Base-by-base conservation (phyloP, 2,797 vertebrate species). In the Philypnodon macrostomus region DNA sequence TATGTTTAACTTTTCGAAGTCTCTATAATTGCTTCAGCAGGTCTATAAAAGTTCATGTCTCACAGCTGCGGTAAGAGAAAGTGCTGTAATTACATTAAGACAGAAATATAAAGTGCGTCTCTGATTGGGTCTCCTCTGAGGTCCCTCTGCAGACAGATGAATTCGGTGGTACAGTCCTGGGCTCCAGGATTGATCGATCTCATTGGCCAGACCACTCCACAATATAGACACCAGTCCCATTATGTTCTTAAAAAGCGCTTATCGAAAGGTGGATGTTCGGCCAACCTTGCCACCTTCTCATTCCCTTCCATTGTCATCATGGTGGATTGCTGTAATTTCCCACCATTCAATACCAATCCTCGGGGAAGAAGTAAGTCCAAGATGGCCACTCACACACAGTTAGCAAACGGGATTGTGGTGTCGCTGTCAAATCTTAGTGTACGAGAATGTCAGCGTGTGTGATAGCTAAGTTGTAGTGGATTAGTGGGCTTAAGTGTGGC, bases 241-340 rank as follows among this genome's bases (percentile, higher is more conserved):
- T 75, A 65, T 57, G 53, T 62, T 37, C 67, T 70, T 39, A 70
- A 70, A 65, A 67, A 59, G 38, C n/a, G 26, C 47, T 71, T 58
- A 67, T 54, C 19, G 15, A 42, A 38, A 30, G 29, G 0, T 15
- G n/a, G 36, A 5, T 3, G 12, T 15, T 62, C 11, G 0, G 29
- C 21, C 21, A 7, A 23, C 35, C 48, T 48, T 16, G 11, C 54
- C 37, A 32, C 30, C 46, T 56, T 59, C 52, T 55, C 64, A 61
- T 66, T 70, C 51, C 16, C 3, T 44, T 18, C 45, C 38, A 40
- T 69, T 66, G 72, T 73, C 73, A 64, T 75, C 55, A 45, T 72
- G 53, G 61, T 67, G 53, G 55, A 79, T 78, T 48, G 63, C 53
- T 53, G 56, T 63, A 51, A 77, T 81, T 81, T 75, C 56, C 21